Evolutionary conservation across 2,888 invertebrate genomes (phyloP).

Genomic region (Tortrix viridana): DNA sequence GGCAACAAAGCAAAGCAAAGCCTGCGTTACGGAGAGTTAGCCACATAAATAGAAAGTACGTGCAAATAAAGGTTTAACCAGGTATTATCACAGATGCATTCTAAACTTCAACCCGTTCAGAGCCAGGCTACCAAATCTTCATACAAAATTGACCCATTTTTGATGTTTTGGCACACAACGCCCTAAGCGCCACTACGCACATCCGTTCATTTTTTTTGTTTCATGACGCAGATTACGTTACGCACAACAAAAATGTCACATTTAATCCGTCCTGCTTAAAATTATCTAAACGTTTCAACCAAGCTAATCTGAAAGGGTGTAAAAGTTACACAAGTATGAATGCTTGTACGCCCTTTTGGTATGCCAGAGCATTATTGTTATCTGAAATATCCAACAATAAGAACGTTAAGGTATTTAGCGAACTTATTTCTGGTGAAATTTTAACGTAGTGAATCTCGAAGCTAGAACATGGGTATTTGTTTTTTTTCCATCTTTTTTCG

Average conservation of each 20-base stretch:
- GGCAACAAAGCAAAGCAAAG: no score
- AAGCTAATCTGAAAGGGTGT: not conserved
- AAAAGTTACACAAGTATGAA: not conserved
- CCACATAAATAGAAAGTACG: no score
- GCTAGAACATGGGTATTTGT: no score
- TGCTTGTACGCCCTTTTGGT: not conserved
- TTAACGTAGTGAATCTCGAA: conserved; percentile 7
- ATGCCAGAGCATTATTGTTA: conserved; percentile 27
- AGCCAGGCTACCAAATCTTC: no score
- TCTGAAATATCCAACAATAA: conserved; percentile 15
- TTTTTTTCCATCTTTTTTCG: no score
- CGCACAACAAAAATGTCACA: conserved; percentile 29
- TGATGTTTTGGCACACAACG: not conserved
- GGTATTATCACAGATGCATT: no score
- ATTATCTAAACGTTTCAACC: conserved; percentile 12
- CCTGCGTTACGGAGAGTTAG: no score
- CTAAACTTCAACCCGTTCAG: no score
- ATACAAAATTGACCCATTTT: no score
- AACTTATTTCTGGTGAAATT: conserved; percentile 31
- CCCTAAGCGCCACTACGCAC: conserved; percentile 29
- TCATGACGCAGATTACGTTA: conserved; percentile 29
- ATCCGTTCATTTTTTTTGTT: conserved; percentile 32
- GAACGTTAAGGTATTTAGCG: conserved; percentile 7
- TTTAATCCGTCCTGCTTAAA: conserved; percentile 37
- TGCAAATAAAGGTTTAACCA: no score